Evolutionary conservation across 64 coral and sea anemone species (phyloP), one percentile per base, ranked within the genome.

Genomic region (Pocillopora verrucosa): DNA sequence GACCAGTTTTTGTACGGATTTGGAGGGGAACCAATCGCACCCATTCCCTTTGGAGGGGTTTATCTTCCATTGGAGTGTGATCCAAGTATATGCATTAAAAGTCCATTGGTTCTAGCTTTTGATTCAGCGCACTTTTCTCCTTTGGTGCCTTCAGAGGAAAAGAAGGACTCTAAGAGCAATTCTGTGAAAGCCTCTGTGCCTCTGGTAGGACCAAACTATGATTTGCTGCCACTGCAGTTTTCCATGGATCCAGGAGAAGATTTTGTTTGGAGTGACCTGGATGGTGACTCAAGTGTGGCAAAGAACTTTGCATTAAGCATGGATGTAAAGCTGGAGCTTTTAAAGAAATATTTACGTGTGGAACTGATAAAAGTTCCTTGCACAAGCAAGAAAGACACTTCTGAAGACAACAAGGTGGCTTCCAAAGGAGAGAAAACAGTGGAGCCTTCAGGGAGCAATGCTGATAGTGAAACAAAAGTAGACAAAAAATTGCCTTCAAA

Each of bases 1-100:
- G 97, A 99, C 26, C 90, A 78, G 11, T 88, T 83, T 76, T 86
- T 99, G 56, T 85, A 91, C 62, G 97, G 95, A 57, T 99, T 99
- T 87, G 87, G 86, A 88, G 97, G 97, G 16, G 94, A 99, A 41
- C 82, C 94, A 11, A 93, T 99, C 58, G 94, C 93, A 35, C 97
- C 97, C 0, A 99, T 99, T 81, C 97, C 97, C 22, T 99, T 99
- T 86, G 97, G 90, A 68, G 97, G 97, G n/a, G 90, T 99, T 13
- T 99, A 91, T 73, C 91, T 99, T 60, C 97, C 97, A 16, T 64
- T 95, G 5, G 97, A 99, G 57, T 99, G 91, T 72, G 58, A 91
- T 16, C 91, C 97, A 19, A 36, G 82, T 36, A 70, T 13, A 11
- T 99, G 97, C 65, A 87, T 64, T 79, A 93, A 92, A 58, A 90